Conservation (phyloP, 92 coral and sea anemone genomes). For the Phenganax stokvisi region DNA sequence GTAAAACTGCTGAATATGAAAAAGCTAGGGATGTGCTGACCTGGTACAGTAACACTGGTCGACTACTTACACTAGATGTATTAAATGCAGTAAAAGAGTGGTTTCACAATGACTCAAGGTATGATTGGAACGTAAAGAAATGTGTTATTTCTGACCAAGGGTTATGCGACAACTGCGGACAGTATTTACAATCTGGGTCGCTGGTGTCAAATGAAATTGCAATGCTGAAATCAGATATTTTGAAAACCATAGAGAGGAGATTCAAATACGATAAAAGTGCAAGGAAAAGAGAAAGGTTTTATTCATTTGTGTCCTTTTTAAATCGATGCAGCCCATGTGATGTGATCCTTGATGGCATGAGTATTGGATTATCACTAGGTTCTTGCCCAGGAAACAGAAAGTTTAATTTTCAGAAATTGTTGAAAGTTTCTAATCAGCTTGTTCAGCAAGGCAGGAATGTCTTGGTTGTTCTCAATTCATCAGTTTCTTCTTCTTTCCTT, state of each 20-base stretch:
- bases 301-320: conserved; percentile 47
- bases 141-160: conserved; percentile 55
- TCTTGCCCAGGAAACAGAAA: conserved; percentile 35
- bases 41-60: conserved; percentile 63
- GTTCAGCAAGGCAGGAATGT: conserved; percentile 55
- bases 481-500: conserved; percentile 46
- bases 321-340: conserved; percentile 62
- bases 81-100: conserved; percentile 57
- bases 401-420: conserved; percentile 48
- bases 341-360: conserved; percentile 83
- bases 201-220: conserved; percentile 9
- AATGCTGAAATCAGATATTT: conserved; percentile 45
- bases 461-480: conserved; percentile 57
- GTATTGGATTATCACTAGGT: conserved; percentile 64
- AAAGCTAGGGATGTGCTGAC: conserved; percentile 49
- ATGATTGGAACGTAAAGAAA: conserved; percentile 59
- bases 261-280: conserved; percentile 13
- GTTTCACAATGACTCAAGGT: conserved; percentile 57
- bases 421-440: conserved; percentile 48
- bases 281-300: conserved; percentile 41
- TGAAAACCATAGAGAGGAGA: conserved; percentile 34
- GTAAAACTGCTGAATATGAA: conserved; percentile 19
- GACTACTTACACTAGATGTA: conserved; percentile 49
- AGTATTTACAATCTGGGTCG: conserved; percentile 43
- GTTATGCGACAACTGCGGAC: conserved; percentile 58